Evolutionary conservation across 2,113 vertebrate genomes (phyloP).

Genomic region (Polyodon spathula): DNA sequence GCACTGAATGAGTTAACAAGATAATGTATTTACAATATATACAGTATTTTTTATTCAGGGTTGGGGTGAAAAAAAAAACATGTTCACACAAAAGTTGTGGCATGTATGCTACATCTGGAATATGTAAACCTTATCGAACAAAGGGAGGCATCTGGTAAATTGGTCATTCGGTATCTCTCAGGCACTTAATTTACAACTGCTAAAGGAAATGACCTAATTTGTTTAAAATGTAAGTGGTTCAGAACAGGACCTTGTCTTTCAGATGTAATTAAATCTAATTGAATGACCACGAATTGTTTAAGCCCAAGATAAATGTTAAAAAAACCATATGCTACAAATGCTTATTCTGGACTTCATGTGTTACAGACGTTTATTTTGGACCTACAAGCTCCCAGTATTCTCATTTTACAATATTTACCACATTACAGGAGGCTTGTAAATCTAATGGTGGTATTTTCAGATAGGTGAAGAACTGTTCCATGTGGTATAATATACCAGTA

Average conservation of each 20-base stretch:
- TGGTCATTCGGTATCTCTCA: not conserved
- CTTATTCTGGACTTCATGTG: no score
- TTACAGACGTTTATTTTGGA: no score
- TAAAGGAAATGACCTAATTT: slow-evolving; percentile 9
- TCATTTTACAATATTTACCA: no score
- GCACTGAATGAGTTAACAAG: no score
- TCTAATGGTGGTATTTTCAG: no score
- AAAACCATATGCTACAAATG: not conserved
- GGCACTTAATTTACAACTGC: not conserved
- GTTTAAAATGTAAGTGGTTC: slow-evolving; percentile 1
- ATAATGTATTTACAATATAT: no score
- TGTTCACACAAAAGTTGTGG: not conserved
- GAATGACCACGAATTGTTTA: not conserved
- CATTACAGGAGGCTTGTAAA: no score
- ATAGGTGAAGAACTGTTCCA: no score
- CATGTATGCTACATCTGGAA: not conserved
- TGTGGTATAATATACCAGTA: no score
- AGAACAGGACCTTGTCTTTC: not conserved
- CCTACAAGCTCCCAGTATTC: no score
- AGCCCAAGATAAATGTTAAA: not conserved
- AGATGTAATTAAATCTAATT: not conserved
- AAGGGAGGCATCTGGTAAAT: not conserved
- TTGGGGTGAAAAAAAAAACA: no score
- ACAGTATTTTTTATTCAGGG: no score
- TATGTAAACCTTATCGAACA: not conserved